These are phyloP conservation scores for Euwallacea similis DNA, from an alignment of 1,140 invertebrate species.

Conservation along the genomic window DNA sequence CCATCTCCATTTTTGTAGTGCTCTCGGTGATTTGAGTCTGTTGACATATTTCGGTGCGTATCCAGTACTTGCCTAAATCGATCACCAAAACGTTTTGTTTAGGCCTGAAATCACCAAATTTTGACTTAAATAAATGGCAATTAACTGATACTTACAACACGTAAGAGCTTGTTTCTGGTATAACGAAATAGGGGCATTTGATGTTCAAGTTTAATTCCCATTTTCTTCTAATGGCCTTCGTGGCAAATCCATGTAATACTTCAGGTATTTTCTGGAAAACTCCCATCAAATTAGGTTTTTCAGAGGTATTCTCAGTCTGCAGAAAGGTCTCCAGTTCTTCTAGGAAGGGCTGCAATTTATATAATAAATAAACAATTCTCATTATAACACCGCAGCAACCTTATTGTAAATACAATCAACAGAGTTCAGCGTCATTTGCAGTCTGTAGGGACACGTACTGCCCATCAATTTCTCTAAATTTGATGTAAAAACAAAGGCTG, in stretches of 20 bases:
- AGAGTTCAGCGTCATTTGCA: slow-evolving; percentile 70
- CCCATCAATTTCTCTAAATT: slow-evolving; percentile 77
- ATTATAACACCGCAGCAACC: slow-evolving; percentile 53
- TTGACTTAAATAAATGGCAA: not conserved
- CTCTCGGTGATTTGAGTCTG: slow-evolving; percentile 69
- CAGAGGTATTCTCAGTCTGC: slow-evolving; percentile 23
- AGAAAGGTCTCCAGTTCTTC: slow-evolving; percentile 77
- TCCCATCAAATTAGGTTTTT: slow-evolving; percentile 41
- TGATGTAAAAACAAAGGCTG: slow-evolving; percentile 71
- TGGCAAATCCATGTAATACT: slow-evolving; percentile 43
- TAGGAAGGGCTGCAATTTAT: slow-evolving; percentile 46
- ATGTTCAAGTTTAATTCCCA: slow-evolving; percentile 75
- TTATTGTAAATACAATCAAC: slow-evolving; percentile 80
- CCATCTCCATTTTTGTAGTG: slow-evolving; percentile 79
- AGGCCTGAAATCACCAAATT: slow-evolving; percentile 31
- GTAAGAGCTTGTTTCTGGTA: slow-evolving; percentile 76
- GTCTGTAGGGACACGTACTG: slow-evolving; percentile 70
- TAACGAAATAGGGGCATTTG: slow-evolving; percentile 76
- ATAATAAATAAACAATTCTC: too few relatives aligned
- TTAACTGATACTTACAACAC: slow-evolving; percentile 64
- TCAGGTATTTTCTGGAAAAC: slow-evolving; percentile 55
- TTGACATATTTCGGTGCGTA: slow-evolving; percentile 77
- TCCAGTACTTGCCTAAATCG: slow-evolving; percentile 71
- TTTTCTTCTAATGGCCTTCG: slow-evolving; percentile 57
- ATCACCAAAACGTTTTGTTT: slow-evolving; percentile 72